Evolutionary conservation across 2,888 invertebrate genomes (phyloP).

Genomic region (Sarcophaga rosellei): DNA sequence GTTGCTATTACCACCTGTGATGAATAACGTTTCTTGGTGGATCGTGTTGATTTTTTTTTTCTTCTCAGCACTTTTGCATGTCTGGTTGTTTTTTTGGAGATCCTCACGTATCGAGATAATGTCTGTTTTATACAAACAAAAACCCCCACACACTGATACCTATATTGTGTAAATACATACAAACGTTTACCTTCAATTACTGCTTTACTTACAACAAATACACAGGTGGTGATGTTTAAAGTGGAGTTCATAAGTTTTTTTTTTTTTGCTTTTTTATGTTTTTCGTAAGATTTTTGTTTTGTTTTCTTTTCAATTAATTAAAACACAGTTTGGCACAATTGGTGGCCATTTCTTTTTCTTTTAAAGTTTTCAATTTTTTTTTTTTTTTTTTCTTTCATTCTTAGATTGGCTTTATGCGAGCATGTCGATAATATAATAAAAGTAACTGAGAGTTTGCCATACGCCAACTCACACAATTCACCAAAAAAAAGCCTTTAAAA

Average conservation of each 20-base stretch:
- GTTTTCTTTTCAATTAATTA: slow-evolving; percentile 64
- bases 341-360: slow-evolving; percentile 60
- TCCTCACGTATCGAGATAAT: slow-evolving; percentile 5
- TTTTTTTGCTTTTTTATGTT: too few species aligned
- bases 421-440: slow-evolving; percentile 38
- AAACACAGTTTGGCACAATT: slow-evolving; percentile 66
- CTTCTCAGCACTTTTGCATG: slow-evolving; percentile 69
- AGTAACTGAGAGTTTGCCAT: slow-evolving; percentile 23
- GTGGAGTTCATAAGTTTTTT: neutral
- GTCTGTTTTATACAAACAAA: slow-evolving; percentile 16
- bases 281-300: slow-evolving; percentile 16
- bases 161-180: neutral
- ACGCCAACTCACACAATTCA: slow-evolving; percentile 53
- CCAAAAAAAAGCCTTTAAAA: slow-evolving; percentile 6
- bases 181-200: slow-evolving; percentile 37
- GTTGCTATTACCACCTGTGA: slow-evolving; percentile 68
- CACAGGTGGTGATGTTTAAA: slow-evolving; percentile 61
- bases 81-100: slow-evolving; percentile 8
- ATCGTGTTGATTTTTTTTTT: neutral
- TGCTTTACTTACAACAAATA: slow-evolving; percentile 39
- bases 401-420: neutral
- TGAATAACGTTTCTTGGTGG: slow-evolving; percentile 59
- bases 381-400: neutral
- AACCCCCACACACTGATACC: slow-evolving; percentile 20
- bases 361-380: neutral